These are phyloP conservation scores for Piezodorus guildinii DNA, from an alignment of 1,140 invertebrate genomes.

Conservation along the genomic window DNA sequence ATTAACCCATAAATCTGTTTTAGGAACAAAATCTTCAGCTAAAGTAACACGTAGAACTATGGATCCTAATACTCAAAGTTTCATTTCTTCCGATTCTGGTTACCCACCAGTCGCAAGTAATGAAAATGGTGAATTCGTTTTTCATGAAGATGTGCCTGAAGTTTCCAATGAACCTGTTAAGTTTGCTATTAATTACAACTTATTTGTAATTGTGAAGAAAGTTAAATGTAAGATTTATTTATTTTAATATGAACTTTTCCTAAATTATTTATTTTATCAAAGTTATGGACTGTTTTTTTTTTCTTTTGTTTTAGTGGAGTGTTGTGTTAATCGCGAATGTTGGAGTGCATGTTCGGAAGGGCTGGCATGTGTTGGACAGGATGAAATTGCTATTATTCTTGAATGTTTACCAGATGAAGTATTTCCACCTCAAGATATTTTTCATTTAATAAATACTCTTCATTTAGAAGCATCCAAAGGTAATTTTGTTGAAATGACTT, in stretches of 20 bases:
- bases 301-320: conserved; percentile 51
- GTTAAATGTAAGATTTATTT: conserved; percentile 37
- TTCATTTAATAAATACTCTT: conserved; percentile 60
- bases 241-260: not conserved
- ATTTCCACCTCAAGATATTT: conserved; percentile 61
- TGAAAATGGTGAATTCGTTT: conserved; percentile 18
- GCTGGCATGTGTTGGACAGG: conserved; percentile 69
- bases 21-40: not conserved
- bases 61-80: conserved; percentile 29
- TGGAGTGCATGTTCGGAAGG: conserved; percentile 74
- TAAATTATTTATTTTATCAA: conserved; percentile 1
- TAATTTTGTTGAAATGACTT: conserved; percentile 28
- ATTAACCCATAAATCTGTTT: too few relatives aligned
- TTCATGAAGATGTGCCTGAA: conserved; percentile 9
- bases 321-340: conserved; percentile 65
- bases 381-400: conserved; percentile 70
- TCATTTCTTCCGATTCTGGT: conserved; percentile 26
- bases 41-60: conserved; percentile 23
- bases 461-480: conserved; percentile 70
- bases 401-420: conserved; percentile 59
- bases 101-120: conserved; percentile 26
- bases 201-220: conserved; percentile 65
- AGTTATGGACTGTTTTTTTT: not conserved
- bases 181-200: conserved; percentile 69
- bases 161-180: conserved; percentile 43